A percentile compares a stretch with the other conserved stretches of the same genome.
phyloP scores from a whole-genome alignment of 2,888 invertebrate genomes.

The Tipula confusa region DNA sequence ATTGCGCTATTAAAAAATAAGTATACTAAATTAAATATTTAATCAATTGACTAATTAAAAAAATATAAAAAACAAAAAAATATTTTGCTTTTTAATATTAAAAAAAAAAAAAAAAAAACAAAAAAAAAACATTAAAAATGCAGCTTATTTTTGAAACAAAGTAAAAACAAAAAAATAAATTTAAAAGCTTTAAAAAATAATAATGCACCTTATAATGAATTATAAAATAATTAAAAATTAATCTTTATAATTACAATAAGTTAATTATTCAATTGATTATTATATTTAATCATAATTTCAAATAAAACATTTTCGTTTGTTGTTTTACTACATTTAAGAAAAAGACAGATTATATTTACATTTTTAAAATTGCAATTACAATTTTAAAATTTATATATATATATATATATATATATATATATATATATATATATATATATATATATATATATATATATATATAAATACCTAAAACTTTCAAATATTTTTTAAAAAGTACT shows the following conservation, averaged over 20 bases:
- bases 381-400: too few relatives aligned
- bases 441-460: too few relatives aligned
- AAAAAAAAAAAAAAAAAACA: not conserved
- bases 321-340: not conserved
- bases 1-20: not conserved
- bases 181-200: not conserved
- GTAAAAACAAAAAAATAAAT: too few relatives aligned
- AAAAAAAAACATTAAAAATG: not conserved
- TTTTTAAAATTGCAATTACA: not conserved
- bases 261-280: constrained; percentile 6
- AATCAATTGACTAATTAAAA: constrained; percentile 5
- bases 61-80: not conserved
- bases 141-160: not conserved
- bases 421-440: too few relatives aligned
- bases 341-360: constrained; percentile 17
- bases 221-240: not conserved
- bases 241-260: not conserved
- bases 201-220: not conserved
- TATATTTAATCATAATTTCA: not conserved
- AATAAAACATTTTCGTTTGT: not conserved
- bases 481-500: too few relatives aligned
- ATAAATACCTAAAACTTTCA: too few relatives aligned
- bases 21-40: not conserved
- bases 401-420: too few relatives aligned
- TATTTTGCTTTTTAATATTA: not conserved